Percentiles rank a stretch among this genome's conserved stretches.
These are phyloP conservation scores for Hylomyscus alleni DNA, from an alignment of 2,797 vertebrate genomes.

Conservation along the genomic window DNA sequence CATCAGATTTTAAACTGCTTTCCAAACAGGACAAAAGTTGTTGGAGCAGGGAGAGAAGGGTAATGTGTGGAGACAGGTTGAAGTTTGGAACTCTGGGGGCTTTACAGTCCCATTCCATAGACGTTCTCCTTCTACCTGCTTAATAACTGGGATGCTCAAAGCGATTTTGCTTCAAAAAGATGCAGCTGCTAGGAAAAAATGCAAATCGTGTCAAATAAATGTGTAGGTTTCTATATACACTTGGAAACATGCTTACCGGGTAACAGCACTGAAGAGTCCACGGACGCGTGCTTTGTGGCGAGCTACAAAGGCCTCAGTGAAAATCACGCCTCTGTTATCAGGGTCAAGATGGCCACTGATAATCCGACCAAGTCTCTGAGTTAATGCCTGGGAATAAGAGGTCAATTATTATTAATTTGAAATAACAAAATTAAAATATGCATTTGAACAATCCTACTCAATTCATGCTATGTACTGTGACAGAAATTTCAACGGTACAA, in stretches of 20 bases:
- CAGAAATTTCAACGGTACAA: conserved; percentile 62
- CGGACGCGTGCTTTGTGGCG: conserved; percentile 95
- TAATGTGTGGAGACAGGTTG: background rate
- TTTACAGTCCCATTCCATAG: background rate
- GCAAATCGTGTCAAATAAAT: background rate
- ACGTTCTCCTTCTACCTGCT: background rate
- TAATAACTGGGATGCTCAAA: background rate
- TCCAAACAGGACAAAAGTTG: background rate
- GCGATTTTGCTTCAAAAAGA: background rate
- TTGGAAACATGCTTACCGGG: conserved; percentile 90
- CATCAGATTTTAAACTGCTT: background rate
- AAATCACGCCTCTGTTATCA: conserved; percentile 95
- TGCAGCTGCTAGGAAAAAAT: background rate
- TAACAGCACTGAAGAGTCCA: conserved; percentile 96
- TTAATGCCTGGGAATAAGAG: conserved; percentile 91
- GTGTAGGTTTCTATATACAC: background rate
- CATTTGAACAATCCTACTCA: conserved; percentile 11
- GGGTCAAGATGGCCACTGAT: conserved; percentile 96
- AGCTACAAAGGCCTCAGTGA: conserved; percentile 95
- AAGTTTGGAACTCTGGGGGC: background rate
- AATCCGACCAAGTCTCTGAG: conserved; percentile 93
- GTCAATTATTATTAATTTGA: conserved; percentile 67
- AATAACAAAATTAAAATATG: conserved; percentile 27
- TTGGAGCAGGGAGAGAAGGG: background rate
- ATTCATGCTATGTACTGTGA: conserved; percentile 31